These are phyloP conservation scores for Alauda arvensis DNA, from an alignment of 2,797 vertebrate genomes.

Conservation along the genomic window DNA sequence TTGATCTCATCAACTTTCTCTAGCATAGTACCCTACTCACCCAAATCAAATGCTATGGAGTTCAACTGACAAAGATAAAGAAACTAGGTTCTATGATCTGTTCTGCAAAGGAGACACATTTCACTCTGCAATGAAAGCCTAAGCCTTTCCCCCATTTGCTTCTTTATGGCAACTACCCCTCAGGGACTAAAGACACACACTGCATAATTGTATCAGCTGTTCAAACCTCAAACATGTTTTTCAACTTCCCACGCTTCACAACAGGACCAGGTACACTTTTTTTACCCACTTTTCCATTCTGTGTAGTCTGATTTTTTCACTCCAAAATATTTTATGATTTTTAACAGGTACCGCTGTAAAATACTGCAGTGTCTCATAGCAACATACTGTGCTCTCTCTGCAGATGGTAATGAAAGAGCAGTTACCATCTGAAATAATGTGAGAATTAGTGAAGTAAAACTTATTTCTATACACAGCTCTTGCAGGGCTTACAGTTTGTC, in stretches of 20 bases:
- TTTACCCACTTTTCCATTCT: not conserved
- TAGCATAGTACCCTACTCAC: not conserved
- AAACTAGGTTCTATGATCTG: not conserved
- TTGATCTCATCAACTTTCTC: not conserved
- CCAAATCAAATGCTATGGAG: not conserved
- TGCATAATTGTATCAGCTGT: not conserved
- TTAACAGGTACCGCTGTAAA: not conserved
- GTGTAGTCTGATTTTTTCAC: not conserved
- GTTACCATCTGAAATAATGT: not conserved
- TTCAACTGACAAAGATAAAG: not conserved
- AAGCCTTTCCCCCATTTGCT: not conserved
- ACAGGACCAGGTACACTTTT: not conserved
- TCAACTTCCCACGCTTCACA: not conserved
- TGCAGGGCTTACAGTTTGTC: conserved; percentile 31
- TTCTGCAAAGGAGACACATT: not conserved
- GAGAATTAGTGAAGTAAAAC: conserved; percentile 8
- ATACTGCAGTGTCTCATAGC: not conserved
- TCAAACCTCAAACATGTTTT: conserved; percentile 3
- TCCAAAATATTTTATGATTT: not conserved
- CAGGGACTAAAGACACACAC: not conserved
- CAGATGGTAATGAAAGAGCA: not conserved
- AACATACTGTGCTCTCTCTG: not conserved
- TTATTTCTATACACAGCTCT: not conserved
- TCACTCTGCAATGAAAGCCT: not conserved
- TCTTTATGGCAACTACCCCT: not conserved